A percentile compares a stretch with the other conserved stretches of the same genome.
Conservation (phyloP, 2,113 vertebrate species). For the Poecilia latipinna region DNA sequence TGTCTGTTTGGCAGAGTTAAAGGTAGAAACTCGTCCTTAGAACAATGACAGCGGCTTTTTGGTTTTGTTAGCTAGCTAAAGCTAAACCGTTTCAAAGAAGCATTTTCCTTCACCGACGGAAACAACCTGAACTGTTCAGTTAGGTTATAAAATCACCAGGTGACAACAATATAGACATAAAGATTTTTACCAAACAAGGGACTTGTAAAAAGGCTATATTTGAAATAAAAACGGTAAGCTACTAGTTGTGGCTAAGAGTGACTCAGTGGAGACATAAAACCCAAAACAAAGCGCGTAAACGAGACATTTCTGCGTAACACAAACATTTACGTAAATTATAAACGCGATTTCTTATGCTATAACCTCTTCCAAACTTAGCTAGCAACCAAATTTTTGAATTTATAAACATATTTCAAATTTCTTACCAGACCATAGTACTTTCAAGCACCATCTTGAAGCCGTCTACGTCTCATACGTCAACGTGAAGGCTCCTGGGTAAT, state of each 20-base stretch:
- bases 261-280: slow-evolving; percentile 43
- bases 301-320: rapidly evolving
- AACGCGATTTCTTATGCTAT: rapidly evolving
- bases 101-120: neutral
- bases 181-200: rapidly evolving
- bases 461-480: slow-evolving; percentile 35
- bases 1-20: neutral
- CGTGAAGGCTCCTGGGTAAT: slow-evolving; percentile 61
- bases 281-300: neutral
- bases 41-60: slow-evolving; percentile 15
- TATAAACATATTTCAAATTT: slow-evolving; percentile 14
- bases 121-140: no score
- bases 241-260: slow-evolving; percentile 49
- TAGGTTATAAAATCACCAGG: neutral
- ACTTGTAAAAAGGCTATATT: neutral
- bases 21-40: neutral
- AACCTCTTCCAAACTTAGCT: no score
- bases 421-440: slow-evolving; percentile 94
- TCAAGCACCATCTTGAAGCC: slow-evolving; percentile 87
- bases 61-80: slow-evolving; percentile 28
- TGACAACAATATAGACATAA: neutral
- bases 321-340: neutral
- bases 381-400: neutral
- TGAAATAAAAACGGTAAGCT: slow-evolving; percentile 7
- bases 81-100: slow-evolving; percentile 19